Base-by-base conservation (phyloP, 64 coral and sea anemone genomes). In the Anthopleura sola region DNA sequence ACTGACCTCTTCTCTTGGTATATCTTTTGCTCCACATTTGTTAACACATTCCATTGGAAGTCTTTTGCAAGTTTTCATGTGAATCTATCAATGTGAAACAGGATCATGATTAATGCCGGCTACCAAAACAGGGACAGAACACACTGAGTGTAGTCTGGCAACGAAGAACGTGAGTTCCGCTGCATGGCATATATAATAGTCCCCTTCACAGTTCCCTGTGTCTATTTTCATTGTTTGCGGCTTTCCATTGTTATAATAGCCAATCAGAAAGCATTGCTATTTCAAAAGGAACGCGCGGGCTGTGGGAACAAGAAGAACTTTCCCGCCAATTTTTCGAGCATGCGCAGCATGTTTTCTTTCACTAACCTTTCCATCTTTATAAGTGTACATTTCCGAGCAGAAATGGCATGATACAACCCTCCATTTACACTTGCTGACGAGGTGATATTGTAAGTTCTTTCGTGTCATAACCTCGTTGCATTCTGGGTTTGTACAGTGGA, bases 341-440 rank as follows among this genome's bases (percentile, higher is more conserved):
- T 71, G 66, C 66, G 66, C 66, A 71, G 3, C 3, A 26, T 62
- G 21, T 24, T 62, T 24, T 24, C 31, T 34, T 1, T 3, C 4
- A 83, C 49, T n/a, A 49, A 98, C 96, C 96, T 98, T 98, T 50
- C 88, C 90, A 55, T 98, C 96, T 74, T 98, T 98, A 76, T 94
- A 98, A 26, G 89, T 88, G 49, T 98, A 94, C 96, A 94, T 94
- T 23, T 94, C 92, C 0, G 92, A 85, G 28, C 96, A 98, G 83
- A 94, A 98, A 33, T 94, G 92, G 82, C 96, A 98, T 38, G 92
- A 91, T 14, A 98, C 96, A 12, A 92, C 85, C 23, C 96, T 86
- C 92, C 93, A 98, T 78, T 91, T 94, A 75, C 96, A 98, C 75
- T 98, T 98, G 55, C 92, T 90, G 10, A 91, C 87, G 1, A 98